These are phyloP conservation scores for Drosophila ustulata DNA, from an alignment of 2,888 invertebrate species.

Conservation along the genomic window DNA sequence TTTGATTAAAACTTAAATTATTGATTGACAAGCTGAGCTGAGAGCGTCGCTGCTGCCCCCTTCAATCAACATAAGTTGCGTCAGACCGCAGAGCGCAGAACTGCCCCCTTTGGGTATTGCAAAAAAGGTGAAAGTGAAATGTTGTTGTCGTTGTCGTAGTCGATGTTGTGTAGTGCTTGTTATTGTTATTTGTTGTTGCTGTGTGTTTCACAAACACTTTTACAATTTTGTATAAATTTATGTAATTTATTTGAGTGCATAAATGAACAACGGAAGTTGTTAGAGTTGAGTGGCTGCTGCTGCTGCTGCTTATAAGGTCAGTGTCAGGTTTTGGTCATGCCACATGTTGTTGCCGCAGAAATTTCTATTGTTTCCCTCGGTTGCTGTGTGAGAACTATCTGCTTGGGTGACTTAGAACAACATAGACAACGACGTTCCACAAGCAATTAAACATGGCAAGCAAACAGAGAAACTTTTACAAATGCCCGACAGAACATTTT, in stretches of 20 bases:
- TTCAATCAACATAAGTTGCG: conserved; percentile 12
- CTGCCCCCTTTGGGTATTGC: conserved; percentile 22
- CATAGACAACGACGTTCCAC: conserved; percentile 12
- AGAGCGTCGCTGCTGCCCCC: conserved; percentile 1
- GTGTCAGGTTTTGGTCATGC: conserved; percentile 67
- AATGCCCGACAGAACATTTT: neutral
- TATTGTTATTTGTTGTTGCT: neutral
- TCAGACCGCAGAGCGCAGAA: neutral
- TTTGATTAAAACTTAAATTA: conserved; percentile 43
- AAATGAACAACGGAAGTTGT: conserved; percentile 67
- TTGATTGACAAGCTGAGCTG: conserved; percentile 55
- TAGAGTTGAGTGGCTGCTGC: conserved; percentile 44
- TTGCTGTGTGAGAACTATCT: conserved; percentile 19
- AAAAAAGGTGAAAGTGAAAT: conserved; percentile 71
- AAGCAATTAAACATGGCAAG: conserved; percentile 26
- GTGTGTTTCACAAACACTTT: conserved; percentile 44
- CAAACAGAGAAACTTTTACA: neutral
- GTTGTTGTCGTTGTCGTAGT: conserved; percentile 17
- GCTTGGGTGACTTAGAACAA: conserved; percentile 39
- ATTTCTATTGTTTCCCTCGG: conserved; percentile 16
- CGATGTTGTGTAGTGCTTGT: neutral
- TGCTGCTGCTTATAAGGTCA: conserved; percentile 62
- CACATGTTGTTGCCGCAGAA: conserved; percentile 13
- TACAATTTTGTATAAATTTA: conserved; percentile 40
- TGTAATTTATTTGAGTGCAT: conserved; percentile 46